Evolutionary conservation across 1,140 invertebrate genomes (phyloP), one percentile per base, ranked within the genome.

Genomic region (Aphaenogaster floridana): DNA sequence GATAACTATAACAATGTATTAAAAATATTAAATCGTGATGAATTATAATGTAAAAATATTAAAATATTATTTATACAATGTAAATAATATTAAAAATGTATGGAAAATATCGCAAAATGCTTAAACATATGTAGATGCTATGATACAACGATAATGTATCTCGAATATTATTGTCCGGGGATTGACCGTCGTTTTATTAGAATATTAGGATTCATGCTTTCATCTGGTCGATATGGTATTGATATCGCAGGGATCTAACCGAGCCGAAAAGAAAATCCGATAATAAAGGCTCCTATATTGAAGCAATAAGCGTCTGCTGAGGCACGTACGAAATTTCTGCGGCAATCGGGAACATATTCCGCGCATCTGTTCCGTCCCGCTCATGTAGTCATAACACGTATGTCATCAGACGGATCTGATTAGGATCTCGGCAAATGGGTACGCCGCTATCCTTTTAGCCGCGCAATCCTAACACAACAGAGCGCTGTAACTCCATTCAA

Each of bases 381-480:
- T 84, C 80, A 61, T 57, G 57, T 61, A 84, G 80, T 84, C 80
- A 57, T 84, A 74, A 84, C 80, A 84, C 80, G 80, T 74, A 84
- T 76, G 80, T 84, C 80, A 84, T 84, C 80, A 84, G 68, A 84
- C 69, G 17, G 69, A 84, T 84, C 80, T 84, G 80, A 84, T 84
- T 84, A 74, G 69, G 69, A 84, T 84, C 80, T 76, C 45, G 42
- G 36, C 77, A 74, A 83, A 52, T 71, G 54, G 28, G 28, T n/a
- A 59, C 5, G 45, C 42, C 54, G 54, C 34, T 84, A 74, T 76
- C 69, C 54, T 84, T 84, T 80, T 80, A 80, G 63, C 36, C 34
- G n/a, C 42, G n/a, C 66, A 48, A 69, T 69, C 5, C 66, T 68
- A 68, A 39, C 48, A 66, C 78, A 68, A 54, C 61, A 68, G 48